phyloP scores from a whole-genome alignment of 2,888 invertebrate species.

The Sphecodes monilicornis region DNA sequence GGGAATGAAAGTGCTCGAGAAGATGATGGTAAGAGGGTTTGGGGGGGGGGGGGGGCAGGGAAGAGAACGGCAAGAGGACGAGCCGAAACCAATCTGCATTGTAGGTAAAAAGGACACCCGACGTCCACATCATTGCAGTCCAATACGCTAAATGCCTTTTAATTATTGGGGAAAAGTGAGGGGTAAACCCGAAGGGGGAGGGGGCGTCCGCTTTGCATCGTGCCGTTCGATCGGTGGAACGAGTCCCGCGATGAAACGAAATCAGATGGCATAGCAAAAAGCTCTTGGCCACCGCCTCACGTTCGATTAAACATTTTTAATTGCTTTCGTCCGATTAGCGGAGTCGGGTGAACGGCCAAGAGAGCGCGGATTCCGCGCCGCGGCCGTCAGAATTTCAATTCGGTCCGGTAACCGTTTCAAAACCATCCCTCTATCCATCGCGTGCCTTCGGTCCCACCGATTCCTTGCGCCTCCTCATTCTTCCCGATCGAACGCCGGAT shows the following conservation, averaged over 20 bases:
- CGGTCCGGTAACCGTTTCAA: slow-evolving; percentile 40
- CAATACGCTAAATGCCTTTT: slow-evolving; percentile 36
- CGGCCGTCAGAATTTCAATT: slow-evolving; percentile 46
- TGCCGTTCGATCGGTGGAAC: slow-evolving; percentile 24
- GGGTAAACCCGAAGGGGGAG: slow-evolving; percentile 7
- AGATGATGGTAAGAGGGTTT: too few relatives aligned
- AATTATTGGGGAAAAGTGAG: slow-evolving; percentile 24
- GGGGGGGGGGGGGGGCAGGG: too few relatives aligned
- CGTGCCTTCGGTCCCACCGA: slow-evolving; percentile 16
- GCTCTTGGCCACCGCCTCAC: slow-evolving; percentile 55
- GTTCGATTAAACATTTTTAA: slow-evolving; percentile 74
- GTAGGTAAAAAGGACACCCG: background rate
- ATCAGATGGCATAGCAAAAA: slow-evolving; percentile 35
- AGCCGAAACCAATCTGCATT: background rate
- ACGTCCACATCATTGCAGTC: background rate
- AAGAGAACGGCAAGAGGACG: background rate
- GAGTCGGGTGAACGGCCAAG: slow-evolving; percentile 38
- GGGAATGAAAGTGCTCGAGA: background rate
- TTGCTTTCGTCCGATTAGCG: slow-evolving; percentile 68
- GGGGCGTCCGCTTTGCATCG: background rate
- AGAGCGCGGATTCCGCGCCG: slow-evolving; percentile 27
- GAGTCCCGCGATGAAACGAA: slow-evolving; percentile 43
- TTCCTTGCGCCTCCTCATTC: slow-evolving; percentile 19
- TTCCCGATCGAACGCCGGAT: slow-evolving; percentile 41
- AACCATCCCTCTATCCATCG: slow-evolving; percentile 25